Evolutionary conservation across 37 sponge, comb jelly and placozoan species (phyloP), one percentile per base, ranked within the genome.

Genomic region (Aplysina aerophoba): DNA sequence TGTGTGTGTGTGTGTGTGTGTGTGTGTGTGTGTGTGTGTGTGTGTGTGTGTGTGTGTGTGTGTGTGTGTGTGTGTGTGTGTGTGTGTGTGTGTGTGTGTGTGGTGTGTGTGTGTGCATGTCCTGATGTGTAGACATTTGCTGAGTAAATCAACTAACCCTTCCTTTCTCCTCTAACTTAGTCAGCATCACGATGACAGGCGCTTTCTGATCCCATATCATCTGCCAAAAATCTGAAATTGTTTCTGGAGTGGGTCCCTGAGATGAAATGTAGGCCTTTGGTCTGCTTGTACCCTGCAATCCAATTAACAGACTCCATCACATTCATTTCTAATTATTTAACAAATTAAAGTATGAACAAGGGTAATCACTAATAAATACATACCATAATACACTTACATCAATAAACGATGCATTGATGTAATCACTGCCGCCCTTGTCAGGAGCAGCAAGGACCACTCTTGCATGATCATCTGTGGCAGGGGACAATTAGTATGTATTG

Each of bases 11-110:
- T 69, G 71, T 69, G 71, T 69, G 71, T 69, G 34, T 69, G 71
- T 69, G 71, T 69, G 71, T 69, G 27, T 69, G 71, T 69, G 71
- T 69, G 71, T 69, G 71, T 69, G 71, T 69, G 71, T 69, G 71
- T 69, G 34, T 69, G 71, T 69, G 71, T 69, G 71, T 69, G 71
- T 69, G 71, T 69, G 71, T 69, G 71, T 69, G 71, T 69, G 71
- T 69, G 71, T 69, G 71, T 69, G 71, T 69, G 71, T 69, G 71
- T 69, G 71, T 69, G 71, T 69, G 71, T 69, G 71, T 69, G 71
- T 30, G 71, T 69, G 71, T 69, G 71, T 69, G 28, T 69, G 71
- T 69, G 71, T 69, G 28, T 69, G 71, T 69, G 31, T 69, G 71
- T 69, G 71, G 13, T 44, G 50, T 44, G 50, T 44, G 50, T n/a